Evolutionary conservation across 2,888 invertebrate genomes (phyloP).

Genomic region (Phytoseiulus persimilis): DNA sequence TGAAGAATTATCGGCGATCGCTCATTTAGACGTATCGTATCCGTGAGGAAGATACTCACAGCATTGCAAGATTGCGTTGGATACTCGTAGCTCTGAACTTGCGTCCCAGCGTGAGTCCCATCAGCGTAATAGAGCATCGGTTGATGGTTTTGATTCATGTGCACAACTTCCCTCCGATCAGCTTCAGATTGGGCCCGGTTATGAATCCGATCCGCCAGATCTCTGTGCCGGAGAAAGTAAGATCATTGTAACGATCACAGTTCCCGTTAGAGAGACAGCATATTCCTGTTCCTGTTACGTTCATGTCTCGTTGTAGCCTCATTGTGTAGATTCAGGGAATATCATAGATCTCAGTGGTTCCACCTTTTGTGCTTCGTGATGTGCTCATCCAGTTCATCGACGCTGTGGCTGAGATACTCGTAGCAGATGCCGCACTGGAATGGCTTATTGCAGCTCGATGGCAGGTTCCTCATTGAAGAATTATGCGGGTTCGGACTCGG

Average conservation of each 20-base stretch:
- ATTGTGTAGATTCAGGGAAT: too few species aligned
- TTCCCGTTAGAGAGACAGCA: background rate
- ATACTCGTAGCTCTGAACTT: background rate
- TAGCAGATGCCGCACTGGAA: background rate
- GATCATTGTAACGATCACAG: background rate
- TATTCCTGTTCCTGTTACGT: too few species aligned
- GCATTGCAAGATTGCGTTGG: background rate
- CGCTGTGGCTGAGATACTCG: background rate
- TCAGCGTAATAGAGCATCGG: background rate
- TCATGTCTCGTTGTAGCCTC: too few species aligned
- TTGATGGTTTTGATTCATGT: background rate
- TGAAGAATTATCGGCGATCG: too few species aligned
- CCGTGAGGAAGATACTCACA: background rate
- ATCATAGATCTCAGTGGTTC: background rate
- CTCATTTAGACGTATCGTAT: too few species aligned
- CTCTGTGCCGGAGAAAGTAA: background rate
- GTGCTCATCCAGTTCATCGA: background rate
- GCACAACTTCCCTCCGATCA: background rate
- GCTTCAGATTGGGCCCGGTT: background rate
- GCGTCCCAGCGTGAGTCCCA: background rate
- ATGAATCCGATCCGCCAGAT: background rate
- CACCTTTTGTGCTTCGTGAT: background rate
- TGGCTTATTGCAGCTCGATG: background rate
- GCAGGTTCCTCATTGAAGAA: background rate
- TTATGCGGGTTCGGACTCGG: background rate